These are phyloP conservation scores for Daphoenositta chrysoptera DNA, from an alignment of 2,113 vertebrate genomes.

Conservation along the genomic window DNA sequence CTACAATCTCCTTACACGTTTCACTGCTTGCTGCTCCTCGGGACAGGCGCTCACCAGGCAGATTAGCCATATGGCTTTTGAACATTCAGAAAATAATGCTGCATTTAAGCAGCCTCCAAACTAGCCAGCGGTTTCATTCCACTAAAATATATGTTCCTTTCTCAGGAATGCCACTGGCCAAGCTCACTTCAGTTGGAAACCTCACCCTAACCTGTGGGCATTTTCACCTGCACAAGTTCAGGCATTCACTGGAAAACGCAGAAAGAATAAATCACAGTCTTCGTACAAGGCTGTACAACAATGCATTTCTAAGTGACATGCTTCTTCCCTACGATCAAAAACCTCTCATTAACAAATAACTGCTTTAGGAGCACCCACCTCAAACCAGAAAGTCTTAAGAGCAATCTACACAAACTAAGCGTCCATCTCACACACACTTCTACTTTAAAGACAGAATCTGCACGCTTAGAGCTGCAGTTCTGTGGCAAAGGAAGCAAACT, in stretches of 20 bases:
- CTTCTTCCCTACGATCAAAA: not conserved
- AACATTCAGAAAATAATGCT: not conserved
- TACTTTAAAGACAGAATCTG: not conserved
- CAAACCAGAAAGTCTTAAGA: not conserved
- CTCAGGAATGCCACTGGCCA: not conserved
- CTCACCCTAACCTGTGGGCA: not conserved
- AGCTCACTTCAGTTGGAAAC: not conserved
- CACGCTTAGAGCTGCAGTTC: not conserved
- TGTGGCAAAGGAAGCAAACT: not conserved
- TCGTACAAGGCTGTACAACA: not conserved
- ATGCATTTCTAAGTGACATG: fast-evolving
- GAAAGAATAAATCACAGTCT: not conserved
- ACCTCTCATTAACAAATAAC: not conserved
- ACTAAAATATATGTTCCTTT: fast-evolving
- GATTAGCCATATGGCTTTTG: not conserved
- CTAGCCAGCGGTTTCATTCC: not conserved
- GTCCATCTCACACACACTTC: not conserved
- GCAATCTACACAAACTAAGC: not conserved
- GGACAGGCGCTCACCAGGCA: not conserved
- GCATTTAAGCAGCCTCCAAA: not conserved
- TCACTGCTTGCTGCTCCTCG: not conserved
- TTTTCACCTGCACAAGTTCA: not conserved
- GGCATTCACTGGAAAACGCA: fast-evolving
- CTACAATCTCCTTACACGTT: not conserved
- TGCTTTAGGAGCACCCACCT: not conserved